A percentile compares a stretch with the other conserved stretches of the same genome.
These are phyloP conservation scores for Trypoxylon attenuatum DNA, from an alignment of 2,888 invertebrate genomes.

Conservation along the genomic window DNA sequence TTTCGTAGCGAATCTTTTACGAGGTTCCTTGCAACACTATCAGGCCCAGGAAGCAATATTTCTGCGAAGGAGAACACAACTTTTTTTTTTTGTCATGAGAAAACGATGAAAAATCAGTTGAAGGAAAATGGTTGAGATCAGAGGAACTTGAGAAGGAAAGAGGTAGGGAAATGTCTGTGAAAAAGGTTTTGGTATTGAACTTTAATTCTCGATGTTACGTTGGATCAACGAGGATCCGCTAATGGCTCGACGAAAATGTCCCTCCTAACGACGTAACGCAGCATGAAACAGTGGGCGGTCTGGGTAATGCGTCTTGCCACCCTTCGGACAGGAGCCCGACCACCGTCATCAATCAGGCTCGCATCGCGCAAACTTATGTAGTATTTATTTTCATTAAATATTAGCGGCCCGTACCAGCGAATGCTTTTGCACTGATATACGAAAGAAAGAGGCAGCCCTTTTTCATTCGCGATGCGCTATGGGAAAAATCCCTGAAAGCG, in stretches of 20 bases:
- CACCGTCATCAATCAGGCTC: conserved; percentile 71
- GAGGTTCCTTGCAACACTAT: conserved; percentile 37
- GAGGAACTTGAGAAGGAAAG: neutral
- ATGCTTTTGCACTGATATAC: neutral
- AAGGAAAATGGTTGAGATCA: too few relatives aligned
- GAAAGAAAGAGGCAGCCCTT: neutral
- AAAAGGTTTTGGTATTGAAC: conserved; percentile 12
- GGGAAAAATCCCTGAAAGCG: neutral
- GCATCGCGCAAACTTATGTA: conserved; percentile 69
- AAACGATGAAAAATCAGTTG: too few relatives aligned
- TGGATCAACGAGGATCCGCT: conserved; percentile 46
- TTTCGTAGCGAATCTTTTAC: conserved; percentile 47
- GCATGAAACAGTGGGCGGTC: conserved; percentile 57
- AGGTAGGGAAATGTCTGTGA: neutral
- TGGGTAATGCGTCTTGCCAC: conserved; percentile 72
- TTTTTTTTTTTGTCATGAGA: neutral
- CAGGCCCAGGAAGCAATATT: too few relatives aligned
- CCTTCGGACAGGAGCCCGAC: conserved; percentile 65
- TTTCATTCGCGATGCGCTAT: neutral
- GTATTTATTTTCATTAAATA: conserved; percentile 74
- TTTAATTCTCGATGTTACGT: conserved; percentile 46
- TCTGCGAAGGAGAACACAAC: neutral
- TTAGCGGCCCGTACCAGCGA: conserved; percentile 25
- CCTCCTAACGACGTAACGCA: conserved; percentile 50
- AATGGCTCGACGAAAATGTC: conserved; percentile 54